A percentile compares a stretch with the other conserved stretches of the same genome.
phyloP scores from a whole-genome alignment of 1,140 invertebrate species.

The Lerema accius region DNA sequence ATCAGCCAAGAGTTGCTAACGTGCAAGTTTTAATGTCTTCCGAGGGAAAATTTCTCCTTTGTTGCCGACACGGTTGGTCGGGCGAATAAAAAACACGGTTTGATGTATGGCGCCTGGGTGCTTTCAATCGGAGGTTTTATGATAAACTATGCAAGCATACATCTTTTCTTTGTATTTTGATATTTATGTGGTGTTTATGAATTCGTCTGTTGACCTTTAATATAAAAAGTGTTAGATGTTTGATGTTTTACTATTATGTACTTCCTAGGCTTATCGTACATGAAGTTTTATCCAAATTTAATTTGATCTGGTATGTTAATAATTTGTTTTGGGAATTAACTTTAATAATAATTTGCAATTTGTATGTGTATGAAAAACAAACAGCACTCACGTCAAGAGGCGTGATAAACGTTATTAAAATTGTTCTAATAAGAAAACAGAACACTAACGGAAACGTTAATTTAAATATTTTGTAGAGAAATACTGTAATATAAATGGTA shows the following conservation, averaged over 20 bases:
- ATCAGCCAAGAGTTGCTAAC: constrained; percentile 48
- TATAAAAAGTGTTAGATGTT: not conserved
- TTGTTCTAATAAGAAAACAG: too few relatives aligned
- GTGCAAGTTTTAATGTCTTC: constrained; percentile 66
- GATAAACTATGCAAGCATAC: constrained; percentile 23
- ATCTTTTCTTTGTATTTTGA: constrained; percentile 18
- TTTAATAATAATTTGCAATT: too few relatives aligned
- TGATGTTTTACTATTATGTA: not conserved
- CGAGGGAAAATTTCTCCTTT: constrained; percentile 44
- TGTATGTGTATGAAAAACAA: too few relatives aligned
- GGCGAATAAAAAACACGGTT: constrained; percentile 42
- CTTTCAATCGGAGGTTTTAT: constrained; percentile 29
- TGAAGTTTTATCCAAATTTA: too few relatives aligned
- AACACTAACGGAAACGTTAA: constrained; percentile 4
- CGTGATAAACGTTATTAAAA: too few relatives aligned
- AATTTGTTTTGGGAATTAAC: too few relatives aligned
- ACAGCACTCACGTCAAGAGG: too few relatives aligned
- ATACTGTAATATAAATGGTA: constrained; percentile 8
- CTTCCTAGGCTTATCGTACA: not conserved
- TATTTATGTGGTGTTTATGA: constrained; percentile 3
- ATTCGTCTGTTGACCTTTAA: constrained; percentile 17
- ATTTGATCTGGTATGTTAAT: too few relatives aligned
- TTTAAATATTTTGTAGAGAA: constrained; percentile 10
- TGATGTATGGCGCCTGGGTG: constrained; percentile 30
- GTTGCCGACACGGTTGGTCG: constrained; percentile 42